Base-by-base conservation (phyloP, 2,888 invertebrate species). In the Tetranychus truncatus region DNA sequence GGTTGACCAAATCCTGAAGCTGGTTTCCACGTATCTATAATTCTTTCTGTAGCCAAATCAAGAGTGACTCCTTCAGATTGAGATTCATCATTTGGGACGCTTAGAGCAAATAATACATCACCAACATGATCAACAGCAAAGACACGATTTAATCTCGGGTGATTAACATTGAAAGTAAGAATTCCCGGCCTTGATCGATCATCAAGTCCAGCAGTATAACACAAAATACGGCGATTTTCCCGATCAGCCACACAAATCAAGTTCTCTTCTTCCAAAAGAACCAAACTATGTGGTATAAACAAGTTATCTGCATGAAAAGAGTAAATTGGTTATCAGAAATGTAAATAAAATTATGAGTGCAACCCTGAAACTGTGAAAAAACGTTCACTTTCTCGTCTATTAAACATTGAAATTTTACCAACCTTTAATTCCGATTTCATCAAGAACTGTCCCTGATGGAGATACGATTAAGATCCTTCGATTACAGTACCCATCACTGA, bases 401-500 rank as follows among this genome's bases (percentile, higher is more conserved):
- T 6, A 24, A 71, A 6, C 20, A 3, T 71, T 5, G 2, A 21
- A 67, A 78, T 24, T 3, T 34, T 34, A 15, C 34, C 44, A 78
- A 81, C 81, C 81, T 78, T 80, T 80, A 20, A 81, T 80, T 72
- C 84, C 84, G 76, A 84, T 85, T 77, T 83, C 80, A 18, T 81
- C 82, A 18, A 86, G 74, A 21, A 85, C 81, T 24, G 82, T 82
- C 34, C 92, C 92, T 66, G 86, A 83, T 2, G 86, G 83, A 11
- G 88, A 85, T 81, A 87, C 92, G 81, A 91, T 91, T 73, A 91
- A 82, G 44, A 92, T 86, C 45, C 92, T 85, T 9, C 88, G 87
- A 84, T 96, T 96, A 84, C 97, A 99, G 83, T 95, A 95, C 0
- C 97, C 97, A 83, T 97, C 97, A 20, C 95, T 91, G 11, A 97